Evolutionary conservation across 2,113 vertebrate genomes (phyloP).

Genomic region (Turdus rufiventris): DNA sequence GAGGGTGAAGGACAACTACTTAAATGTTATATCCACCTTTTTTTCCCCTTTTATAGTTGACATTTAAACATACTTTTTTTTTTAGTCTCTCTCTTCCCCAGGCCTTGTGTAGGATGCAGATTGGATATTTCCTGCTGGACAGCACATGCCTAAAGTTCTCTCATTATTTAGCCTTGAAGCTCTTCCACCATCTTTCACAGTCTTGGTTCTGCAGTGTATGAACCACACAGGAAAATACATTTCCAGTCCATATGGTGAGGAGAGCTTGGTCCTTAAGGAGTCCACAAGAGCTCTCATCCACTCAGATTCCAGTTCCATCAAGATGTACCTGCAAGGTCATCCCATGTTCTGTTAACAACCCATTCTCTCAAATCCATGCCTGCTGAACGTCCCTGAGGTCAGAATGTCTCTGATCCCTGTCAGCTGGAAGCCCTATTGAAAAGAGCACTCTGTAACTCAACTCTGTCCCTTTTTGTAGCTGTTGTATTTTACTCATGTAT

Average conservation of each 20-base stretch:
- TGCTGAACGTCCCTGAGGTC: neutral
- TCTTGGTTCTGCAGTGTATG: neutral
- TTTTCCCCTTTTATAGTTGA: neutral
- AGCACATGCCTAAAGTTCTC: neutral
- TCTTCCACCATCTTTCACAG: conserved; percentile 2
- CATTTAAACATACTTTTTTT: neutral
- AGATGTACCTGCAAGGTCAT: neutral
- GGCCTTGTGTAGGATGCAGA: neutral
- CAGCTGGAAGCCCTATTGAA: neutral
- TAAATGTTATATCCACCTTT: neutral
- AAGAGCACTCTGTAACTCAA: neutral
- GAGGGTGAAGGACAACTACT: neutral
- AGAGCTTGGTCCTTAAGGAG: accelerated
- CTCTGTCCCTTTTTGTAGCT: neutral
- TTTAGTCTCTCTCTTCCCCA: neutral
- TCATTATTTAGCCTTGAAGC: conserved; percentile 13
- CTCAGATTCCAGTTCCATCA: neutral
- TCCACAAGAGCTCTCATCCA: neutral
- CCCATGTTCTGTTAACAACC: neutral
- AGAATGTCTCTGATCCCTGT: neutral
- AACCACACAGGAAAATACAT: neutral
- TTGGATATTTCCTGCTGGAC: neutral
- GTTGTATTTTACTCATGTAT: neutral
- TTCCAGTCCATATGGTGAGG: neutral
- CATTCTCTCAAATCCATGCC: neutral